phyloP scores from a whole-genome alignment of 2,888 invertebrate species.

The Caenorhabditis imperialis region DNA sequence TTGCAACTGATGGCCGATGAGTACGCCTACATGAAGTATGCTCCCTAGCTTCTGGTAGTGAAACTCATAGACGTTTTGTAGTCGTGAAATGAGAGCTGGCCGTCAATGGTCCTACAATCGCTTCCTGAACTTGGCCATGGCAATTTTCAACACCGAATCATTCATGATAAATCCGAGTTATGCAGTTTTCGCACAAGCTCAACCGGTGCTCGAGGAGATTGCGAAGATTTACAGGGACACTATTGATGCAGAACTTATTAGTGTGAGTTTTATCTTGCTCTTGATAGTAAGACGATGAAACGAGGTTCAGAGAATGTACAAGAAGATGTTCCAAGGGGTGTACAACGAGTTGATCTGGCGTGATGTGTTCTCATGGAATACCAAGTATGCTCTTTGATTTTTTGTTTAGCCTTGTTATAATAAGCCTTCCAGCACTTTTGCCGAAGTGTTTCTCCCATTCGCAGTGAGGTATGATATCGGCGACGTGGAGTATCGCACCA shows the following conservation, averaged over 20 bases:
- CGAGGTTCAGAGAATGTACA: slow-evolving; percentile 38
- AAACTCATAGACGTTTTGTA: slow-evolving; percentile 15
- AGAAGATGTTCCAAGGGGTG: slow-evolving; percentile 28
- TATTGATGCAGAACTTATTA: slow-evolving; percentile 32
- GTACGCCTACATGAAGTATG: slow-evolving; percentile 43
- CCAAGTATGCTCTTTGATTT: slow-evolving; percentile 19
- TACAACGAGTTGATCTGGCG: slow-evolving; percentile 35
- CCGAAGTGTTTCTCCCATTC: slow-evolving; percentile 50
- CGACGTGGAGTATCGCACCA: slow-evolving; percentile 40
- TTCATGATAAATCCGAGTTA: slow-evolving; percentile 27
- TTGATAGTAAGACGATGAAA: not conserved
- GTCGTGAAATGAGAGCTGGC: slow-evolving; percentile 23
- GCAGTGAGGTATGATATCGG: slow-evolving; percentile 56
- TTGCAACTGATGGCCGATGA: slow-evolving; percentile 51
- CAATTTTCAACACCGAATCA: slow-evolving; percentile 38
- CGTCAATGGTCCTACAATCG: slow-evolving; percentile 42
- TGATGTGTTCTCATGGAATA: slow-evolving; percentile 25
- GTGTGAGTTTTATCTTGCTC: slow-evolving; percentile 16
- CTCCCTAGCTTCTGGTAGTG: not conserved
- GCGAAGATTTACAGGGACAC: slow-evolving; percentile 22
- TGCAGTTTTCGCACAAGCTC: slow-evolving; percentile 39
- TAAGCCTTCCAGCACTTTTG: slow-evolving; percentile 42
- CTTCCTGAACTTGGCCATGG: slow-evolving; percentile 38
- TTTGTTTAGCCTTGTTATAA: no score
- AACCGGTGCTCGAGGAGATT: slow-evolving; percentile 36